Conservation (phyloP, 2,888 invertebrate genomes). For the Zaprionus obscuricornis region DNA sequence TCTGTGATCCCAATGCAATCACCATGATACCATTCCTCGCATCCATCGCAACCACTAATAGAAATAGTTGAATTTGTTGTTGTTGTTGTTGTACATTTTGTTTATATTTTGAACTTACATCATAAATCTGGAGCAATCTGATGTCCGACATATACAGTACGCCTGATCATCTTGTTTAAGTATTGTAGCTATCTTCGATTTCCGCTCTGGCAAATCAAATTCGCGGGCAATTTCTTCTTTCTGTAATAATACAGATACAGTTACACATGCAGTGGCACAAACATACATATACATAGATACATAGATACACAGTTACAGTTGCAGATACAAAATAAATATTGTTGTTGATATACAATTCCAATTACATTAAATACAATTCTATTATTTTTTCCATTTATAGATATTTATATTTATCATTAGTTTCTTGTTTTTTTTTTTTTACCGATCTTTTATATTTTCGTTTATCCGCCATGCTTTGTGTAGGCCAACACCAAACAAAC, state of each 20-base stretch:
- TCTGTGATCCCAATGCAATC: constrained; percentile 98
- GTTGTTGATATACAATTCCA: too few relatives aligned
- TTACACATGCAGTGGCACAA: too few relatives aligned
- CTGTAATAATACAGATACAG: too few relatives aligned
- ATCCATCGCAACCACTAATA: constrained; percentile 95
- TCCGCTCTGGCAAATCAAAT: constrained; percentile 94
- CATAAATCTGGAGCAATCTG: constrained; percentile 98
- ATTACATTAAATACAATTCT: background rate
- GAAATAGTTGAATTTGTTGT: background rate
- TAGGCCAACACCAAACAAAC: constrained; percentile 4
- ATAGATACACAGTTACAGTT: too few relatives aligned
- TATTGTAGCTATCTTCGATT: constrained; percentile 94
- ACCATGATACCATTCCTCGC: constrained; percentile 99
- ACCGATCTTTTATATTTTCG: constrained; percentile 81
- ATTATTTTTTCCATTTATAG: background rate
- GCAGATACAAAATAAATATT: too few relatives aligned
- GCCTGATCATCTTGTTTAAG: constrained; percentile 95
- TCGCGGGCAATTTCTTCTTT: constrained; percentile 95
- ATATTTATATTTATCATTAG: too few relatives aligned
- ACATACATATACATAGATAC: background rate
- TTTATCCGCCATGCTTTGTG: constrained; percentile 76
- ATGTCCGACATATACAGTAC: constrained; percentile 97
- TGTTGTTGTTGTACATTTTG: background rate
- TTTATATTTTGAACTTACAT: constrained; percentile 88
- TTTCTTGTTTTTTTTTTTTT: constrained; percentile 30